A percentile compares a stretch with the other conserved stretches of the same genome.
These are phyloP conservation scores for Sapajus apella DNA, from an alignment of 2,113 vertebrate species.

Conservation along the genomic window DNA sequence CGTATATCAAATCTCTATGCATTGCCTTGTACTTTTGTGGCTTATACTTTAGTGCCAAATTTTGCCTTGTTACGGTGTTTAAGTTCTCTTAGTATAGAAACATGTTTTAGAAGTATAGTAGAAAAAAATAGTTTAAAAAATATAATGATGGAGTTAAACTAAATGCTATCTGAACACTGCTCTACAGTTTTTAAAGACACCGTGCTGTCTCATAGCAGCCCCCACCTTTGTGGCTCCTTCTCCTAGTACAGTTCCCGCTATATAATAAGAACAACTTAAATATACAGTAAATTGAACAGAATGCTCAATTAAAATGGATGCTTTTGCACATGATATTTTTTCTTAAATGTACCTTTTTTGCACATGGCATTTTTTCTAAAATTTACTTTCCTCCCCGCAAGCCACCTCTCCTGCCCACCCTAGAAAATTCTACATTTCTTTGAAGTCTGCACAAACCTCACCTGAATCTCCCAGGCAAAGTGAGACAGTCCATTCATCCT, in stretches of 20 bases:
- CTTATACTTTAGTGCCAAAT: background rate
- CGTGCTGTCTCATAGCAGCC: background rate
- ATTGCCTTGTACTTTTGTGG: constrained; percentile 1
- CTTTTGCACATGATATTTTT: background rate
- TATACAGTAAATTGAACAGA: background rate
- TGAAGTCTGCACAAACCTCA: background rate
- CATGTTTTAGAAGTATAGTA: background rate
- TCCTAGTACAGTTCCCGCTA: background rate
- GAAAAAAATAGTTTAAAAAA: background rate
- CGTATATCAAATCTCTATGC: background rate
- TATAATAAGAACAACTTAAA: background rate
- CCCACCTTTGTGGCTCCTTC: background rate
- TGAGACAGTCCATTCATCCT: background rate
- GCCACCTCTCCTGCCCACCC: fast-evolving
- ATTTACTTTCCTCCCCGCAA: background rate
- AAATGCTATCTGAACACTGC: background rate
- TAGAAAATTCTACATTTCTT: background rate
- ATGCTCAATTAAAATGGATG: background rate
- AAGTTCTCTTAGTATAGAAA: background rate
- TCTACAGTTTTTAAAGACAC: background rate
- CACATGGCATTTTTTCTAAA: background rate
- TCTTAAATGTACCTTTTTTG: background rate
- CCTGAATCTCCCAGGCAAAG: background rate
- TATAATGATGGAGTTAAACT: background rate
- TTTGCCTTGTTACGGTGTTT: background rate